A percentile compares a stretch with the other conserved stretches of the same genome.
Conservation (phyloP, 2,797 vertebrate genomes). For the Notoglanidium macrostoma region DNA sequence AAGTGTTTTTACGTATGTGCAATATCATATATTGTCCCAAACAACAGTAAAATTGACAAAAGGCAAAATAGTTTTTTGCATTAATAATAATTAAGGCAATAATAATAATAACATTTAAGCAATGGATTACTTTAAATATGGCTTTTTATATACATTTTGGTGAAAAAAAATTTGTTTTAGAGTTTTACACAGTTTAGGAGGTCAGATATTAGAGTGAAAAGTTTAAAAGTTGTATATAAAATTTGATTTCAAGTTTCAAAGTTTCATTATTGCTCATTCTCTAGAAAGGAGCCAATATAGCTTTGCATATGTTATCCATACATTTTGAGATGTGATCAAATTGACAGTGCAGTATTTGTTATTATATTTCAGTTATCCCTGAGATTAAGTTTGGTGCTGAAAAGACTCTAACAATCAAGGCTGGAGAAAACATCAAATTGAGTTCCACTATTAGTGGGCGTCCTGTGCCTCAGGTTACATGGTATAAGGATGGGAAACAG, state of each 20-base stretch:
- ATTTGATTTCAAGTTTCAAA: background rate
- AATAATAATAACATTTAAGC: background rate
- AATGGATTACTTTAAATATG: background rate
- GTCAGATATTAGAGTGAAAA: background rate
- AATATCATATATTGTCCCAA: background rate
- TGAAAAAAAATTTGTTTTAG: too few relatives aligned
- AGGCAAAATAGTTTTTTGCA: background rate
- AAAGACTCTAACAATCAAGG: conserved; percentile 84
- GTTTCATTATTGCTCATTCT: background rate
- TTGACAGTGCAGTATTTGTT: background rate
- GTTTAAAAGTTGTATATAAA: background rate
- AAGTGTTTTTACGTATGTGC: background rate
- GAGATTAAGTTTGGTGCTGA: conserved; percentile 89
- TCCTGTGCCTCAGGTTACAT: conserved; percentile 90
- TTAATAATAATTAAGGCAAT: too few relatives aligned
- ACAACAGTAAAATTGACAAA: background rate
- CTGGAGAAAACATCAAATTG: conserved; percentile 89
- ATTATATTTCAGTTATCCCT: conserved; percentile 81
- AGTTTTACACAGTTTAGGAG: too few relatives aligned
- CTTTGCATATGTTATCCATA: conserved; percentile 14
- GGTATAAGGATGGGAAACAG: conserved; percentile 94
- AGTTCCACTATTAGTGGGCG: conserved; percentile 88
- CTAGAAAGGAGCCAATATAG: background rate
- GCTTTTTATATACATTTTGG: background rate
- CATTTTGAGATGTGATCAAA: background rate